Base-by-base conservation (phyloP, 2,797 vertebrate genomes). In the Hyperoplus lanceolatus region DNA sequence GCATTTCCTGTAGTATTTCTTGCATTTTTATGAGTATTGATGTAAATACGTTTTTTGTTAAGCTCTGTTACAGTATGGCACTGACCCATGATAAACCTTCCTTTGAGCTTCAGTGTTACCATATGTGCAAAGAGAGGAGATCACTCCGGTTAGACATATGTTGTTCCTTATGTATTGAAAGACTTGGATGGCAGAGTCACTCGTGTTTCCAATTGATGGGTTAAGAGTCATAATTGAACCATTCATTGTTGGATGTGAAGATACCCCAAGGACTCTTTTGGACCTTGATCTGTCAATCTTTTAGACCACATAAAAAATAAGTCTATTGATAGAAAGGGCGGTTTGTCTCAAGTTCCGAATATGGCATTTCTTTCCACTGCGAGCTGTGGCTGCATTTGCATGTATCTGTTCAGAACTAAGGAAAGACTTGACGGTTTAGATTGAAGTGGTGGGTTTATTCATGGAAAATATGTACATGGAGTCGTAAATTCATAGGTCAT, bases 121-220 rank as follows among this genome's bases (percentile, higher is more conserved):
- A 91, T 18, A 72, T 89, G 88, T 87, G 77, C 64, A 58, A 51
- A 16, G 43, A 42, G 54, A 69, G 39, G 18, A 59, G 21, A 65
- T 72, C 64, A 1, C n/a, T 41, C n/a, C 7, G 2, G 59, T 1
- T 50, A 80, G 75, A 85, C 81, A 83, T 55, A 56, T 85, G 91
- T 78, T 86, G 63, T 14, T 89, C 67, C 77, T 87, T 87, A 71
- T 69, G 66, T 72, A 76, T 16, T 45, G 75, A 73, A 77, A 2
- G 43, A 71, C 70, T 65, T 16, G 48, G 81, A 90, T 73, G 55
- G 49, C 11, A 15, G 59, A 79, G 55, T 57, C 84, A 51, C 70
- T 85, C 70, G 50, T 92, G 89, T 90, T 93, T 92, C 79, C 86
- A 87, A 50, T 82, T 74, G 76, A 85, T 75, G 75, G 79, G 75